phyloP scores from a whole-genome alignment of 2,797 vertebrate genomes.

The Helarctos malayanus region DNA sequence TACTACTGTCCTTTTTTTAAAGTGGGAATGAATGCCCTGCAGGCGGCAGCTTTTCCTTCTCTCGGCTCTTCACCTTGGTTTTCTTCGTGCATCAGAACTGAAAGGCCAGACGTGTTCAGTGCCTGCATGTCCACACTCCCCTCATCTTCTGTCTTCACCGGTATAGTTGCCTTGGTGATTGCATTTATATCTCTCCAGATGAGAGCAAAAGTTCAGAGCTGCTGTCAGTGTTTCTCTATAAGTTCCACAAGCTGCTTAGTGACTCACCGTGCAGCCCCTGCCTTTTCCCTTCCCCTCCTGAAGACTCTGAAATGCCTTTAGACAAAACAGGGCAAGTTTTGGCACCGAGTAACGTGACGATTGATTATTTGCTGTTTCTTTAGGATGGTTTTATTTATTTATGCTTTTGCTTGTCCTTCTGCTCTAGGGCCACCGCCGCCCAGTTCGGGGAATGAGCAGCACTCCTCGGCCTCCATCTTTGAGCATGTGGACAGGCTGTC shows the following conservation, averaged over 20 bases:
- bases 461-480: slow-evolving; percentile 97
- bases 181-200: background rate
- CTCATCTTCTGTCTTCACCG: background rate
- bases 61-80: background rate
- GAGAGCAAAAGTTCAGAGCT: background rate
- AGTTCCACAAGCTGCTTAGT: background rate
- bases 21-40: background rate
- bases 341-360: background rate
- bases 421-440: slow-evolving; percentile 90
- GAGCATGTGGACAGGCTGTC: slow-evolving; percentile 97
- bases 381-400: background rate
- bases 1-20: background rate
- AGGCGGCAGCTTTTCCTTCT: background rate
- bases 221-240: background rate
- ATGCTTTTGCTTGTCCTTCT: slow-evolving; percentile 36
- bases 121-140: background rate
- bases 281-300: background rate
- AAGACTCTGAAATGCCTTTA: background rate
- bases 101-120: background rate
- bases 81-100: background rate
- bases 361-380: background rate
- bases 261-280: background rate
- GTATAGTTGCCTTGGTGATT: background rate
- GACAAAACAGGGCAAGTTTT: background rate
- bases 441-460: slow-evolving; percentile 93